Conservation (phyloP, 2,888 invertebrate genomes). For the Pterostichus madidus region DNA sequence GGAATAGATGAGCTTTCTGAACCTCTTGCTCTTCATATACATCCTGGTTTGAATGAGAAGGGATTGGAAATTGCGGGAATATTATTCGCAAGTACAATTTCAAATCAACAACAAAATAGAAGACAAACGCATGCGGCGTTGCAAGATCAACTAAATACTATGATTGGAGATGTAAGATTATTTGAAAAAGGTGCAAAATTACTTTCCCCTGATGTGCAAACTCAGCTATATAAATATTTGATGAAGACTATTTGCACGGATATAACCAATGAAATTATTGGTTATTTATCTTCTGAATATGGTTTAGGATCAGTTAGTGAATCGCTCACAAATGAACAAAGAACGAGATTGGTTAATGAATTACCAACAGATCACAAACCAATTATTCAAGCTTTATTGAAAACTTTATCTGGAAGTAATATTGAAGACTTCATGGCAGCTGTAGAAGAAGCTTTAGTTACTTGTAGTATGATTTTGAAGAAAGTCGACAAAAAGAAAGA, state of each 20-base stretch:
- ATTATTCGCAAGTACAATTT: slow-evolving; percentile 86
- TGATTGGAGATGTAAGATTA: slow-evolving; percentile 86
- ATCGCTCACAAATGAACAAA: slow-evolving; percentile 82
- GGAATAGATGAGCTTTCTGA: slow-evolving; percentile 85
- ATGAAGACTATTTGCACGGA: slow-evolving; percentile 92
- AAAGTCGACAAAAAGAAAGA: slow-evolving; percentile 95
- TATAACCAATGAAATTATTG: slow-evolving; percentile 87
- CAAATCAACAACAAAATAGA: slow-evolving; percentile 84
- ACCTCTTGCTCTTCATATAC: slow-evolving; percentile 84
- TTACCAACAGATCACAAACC: slow-evolving; percentile 84
- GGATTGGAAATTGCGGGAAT: slow-evolving; percentile 85
- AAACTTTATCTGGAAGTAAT: slow-evolving; percentile 83
- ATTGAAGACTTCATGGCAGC: slow-evolving; percentile 89
- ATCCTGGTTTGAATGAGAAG: slow-evolving; percentile 85
- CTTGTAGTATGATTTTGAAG: slow-evolving; percentile 89
- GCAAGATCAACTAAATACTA: slow-evolving; percentile 89
- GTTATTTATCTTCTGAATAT: slow-evolving; percentile 88
- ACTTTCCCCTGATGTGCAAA: slow-evolving; percentile 82
- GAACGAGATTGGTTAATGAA: slow-evolving; percentile 85
- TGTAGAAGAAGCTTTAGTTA: slow-evolving; percentile 85
- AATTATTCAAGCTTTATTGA: slow-evolving; percentile 84
- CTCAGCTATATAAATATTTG: slow-evolving; percentile 88
- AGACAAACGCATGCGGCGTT: slow-evolving; percentile 90
- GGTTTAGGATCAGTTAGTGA: slow-evolving; percentile 82
- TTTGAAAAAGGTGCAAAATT: slow-evolving; percentile 89